Evolutionary conservation across 1,140 invertebrate species (phyloP).

Genomic region (Stegodyphus mimosarum): DNA sequence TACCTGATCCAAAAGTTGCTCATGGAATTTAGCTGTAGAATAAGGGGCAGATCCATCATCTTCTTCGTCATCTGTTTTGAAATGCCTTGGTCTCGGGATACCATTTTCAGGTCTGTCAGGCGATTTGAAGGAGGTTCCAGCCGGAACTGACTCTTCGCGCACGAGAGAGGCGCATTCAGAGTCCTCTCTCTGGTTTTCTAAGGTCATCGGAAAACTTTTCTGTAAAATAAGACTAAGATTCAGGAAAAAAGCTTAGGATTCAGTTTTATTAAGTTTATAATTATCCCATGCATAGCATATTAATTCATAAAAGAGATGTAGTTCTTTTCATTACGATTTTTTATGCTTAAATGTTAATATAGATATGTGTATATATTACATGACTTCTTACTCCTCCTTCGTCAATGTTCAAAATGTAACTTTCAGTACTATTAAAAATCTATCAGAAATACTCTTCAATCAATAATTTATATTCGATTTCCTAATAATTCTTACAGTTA

Average conservation of each 20-base stretch:
- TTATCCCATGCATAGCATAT: too few relatives aligned
- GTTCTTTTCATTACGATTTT: too few relatives aligned
- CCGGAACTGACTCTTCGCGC: conserved; percentile 40
- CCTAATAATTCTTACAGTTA: too few relatives aligned
- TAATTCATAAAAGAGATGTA: too few relatives aligned
- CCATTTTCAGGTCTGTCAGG: conserved; percentile 9
- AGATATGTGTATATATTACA: too few relatives aligned
- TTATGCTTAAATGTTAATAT: too few relatives aligned
- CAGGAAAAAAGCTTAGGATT: background rate
- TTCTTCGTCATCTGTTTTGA: conserved; percentile 24
- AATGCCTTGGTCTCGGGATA: background rate
- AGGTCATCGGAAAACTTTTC: conserved; percentile 16
- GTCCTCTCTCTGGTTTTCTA: conserved; percentile 48
- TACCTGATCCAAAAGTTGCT: conserved; percentile 49
- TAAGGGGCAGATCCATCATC: conserved; percentile 11
- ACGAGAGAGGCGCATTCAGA: conserved; percentile 50
- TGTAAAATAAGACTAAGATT: background rate
- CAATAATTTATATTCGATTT: too few relatives aligned
- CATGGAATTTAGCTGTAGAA: conserved; percentile 42
- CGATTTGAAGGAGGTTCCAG: conserved; percentile 16
- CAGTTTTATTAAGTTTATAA: too few relatives aligned
- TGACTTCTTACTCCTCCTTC: too few relatives aligned
- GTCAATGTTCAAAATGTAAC: too few relatives aligned
- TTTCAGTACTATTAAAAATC: too few relatives aligned
- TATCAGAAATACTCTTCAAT: too few relatives aligned